Evolutionary conservation across 1,140 invertebrate species (phyloP).

Genomic region (Conus betulinus): DNA sequence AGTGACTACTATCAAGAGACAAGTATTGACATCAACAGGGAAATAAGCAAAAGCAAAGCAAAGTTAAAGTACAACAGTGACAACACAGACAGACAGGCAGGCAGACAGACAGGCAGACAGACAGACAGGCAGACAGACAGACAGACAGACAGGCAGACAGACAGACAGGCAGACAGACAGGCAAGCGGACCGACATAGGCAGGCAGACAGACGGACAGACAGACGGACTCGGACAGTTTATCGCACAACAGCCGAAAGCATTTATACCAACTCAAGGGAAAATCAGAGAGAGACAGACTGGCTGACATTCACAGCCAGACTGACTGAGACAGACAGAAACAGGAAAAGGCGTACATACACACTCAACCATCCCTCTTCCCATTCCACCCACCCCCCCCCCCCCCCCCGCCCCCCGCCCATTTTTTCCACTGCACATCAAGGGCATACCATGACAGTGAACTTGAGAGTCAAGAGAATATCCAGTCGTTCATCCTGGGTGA

Average conservation of each 20-base stretch:
- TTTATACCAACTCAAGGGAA: too few relatives aligned
- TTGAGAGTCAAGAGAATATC: conserved; percentile 76
- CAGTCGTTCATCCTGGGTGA: conserved; percentile 76
- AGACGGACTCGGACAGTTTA: background rate
- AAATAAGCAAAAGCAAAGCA: background rate
- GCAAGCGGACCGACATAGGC: background rate
- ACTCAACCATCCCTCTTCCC: background rate
- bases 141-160: background rate
- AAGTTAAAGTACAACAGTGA: background rate
- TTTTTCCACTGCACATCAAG: too few relatives aligned
- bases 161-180: background rate
- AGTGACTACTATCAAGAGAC: too few relatives aligned
- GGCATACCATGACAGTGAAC: conserved; percentile 74
- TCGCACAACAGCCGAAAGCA: too few relatives aligned
- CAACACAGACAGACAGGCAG: background rate
- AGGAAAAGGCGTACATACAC: background rate
- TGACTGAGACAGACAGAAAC: background rate
- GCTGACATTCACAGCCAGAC: background rate
- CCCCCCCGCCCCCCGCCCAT: too few relatives aligned
- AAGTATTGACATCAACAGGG: too few relatives aligned
- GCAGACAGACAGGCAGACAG: background rate
- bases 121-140: background rate
- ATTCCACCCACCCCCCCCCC: too few relatives aligned
- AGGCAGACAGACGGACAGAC: background rate
- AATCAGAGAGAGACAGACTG: too few relatives aligned